Conservation (phyloP, 2,797 vertebrate species). For the Hozukius guyotensis region DNA sequence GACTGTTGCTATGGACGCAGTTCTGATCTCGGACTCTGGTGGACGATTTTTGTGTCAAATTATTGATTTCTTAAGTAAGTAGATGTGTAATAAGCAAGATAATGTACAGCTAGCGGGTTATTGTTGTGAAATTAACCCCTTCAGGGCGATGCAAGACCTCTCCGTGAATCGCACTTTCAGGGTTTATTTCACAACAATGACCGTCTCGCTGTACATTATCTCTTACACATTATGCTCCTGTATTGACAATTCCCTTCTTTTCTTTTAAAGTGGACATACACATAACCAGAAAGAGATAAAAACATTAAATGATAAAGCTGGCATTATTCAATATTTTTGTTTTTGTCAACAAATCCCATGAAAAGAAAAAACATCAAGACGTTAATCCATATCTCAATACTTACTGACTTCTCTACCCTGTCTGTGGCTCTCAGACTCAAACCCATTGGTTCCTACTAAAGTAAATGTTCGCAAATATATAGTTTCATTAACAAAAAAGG, state of each 20-base stretch:
- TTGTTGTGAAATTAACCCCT: too few species aligned
- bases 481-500: not conserved
- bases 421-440: not conserved
- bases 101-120: too few species aligned
- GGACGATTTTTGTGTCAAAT: too few species aligned
- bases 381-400: not conserved
- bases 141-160: too few species aligned
- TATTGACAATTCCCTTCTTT: not conserved
- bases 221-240: not conserved
- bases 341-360: not conserved
- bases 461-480: not conserved
- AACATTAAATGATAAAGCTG: not conserved
- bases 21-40: too few species aligned
- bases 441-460: not conserved
- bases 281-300: not conserved
- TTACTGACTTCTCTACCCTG: not conserved
- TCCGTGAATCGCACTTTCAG: too few species aligned
- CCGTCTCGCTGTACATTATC: too few species aligned
- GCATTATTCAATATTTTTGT: not conserved
- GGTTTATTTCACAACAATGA: too few species aligned
- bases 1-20: too few species aligned
- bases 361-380: not conserved
- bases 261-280: not conserved
- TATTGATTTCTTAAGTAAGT: too few species aligned
- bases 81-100: too few species aligned